A percentile compares a stretch with the other conserved stretches of the same genome.
Evolutionary conservation across 2,888 invertebrate genomes (phyloP).

Genomic region (Spodoptera picta): DNA sequence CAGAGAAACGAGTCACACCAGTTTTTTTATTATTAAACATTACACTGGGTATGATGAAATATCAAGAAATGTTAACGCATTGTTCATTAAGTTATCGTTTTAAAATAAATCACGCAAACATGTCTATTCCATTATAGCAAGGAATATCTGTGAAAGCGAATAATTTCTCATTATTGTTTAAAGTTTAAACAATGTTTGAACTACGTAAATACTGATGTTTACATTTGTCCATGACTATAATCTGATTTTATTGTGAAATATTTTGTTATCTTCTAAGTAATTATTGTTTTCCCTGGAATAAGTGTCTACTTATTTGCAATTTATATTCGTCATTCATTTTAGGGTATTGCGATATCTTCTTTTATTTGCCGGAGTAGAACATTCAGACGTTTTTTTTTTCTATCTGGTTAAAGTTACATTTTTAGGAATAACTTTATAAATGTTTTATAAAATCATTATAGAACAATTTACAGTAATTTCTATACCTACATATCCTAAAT

Average conservation of each 20-base stretch:
- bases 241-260: neutral
- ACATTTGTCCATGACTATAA: slow-evolving; percentile 7
- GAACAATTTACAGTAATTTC: too few species aligned
- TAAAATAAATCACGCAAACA: slow-evolving; percentile 10
- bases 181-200: neutral
- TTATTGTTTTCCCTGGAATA: too few species aligned
- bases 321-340: neutral
- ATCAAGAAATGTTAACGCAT: slow-evolving; percentile 20
- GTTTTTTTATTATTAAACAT: slow-evolving; percentile 21
- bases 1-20: slow-evolving; percentile 26
- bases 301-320: too few species aligned
- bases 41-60: slow-evolving; percentile 41
- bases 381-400: too few species aligned
- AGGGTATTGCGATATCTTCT: too few species aligned
- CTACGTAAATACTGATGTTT: neutral
- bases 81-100: slow-evolving; percentile 30
- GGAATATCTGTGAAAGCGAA: neutral
- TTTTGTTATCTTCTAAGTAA: too few species aligned
- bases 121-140: slow-evolving; percentile 1
- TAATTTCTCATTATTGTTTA: neutral
- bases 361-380: too few species aligned
- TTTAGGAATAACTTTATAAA: too few species aligned
- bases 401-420: too few species aligned
- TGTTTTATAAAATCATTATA: too few species aligned
- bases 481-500: neutral